Base-by-base conservation (phyloP, 2,888 invertebrate genomes). In the Latheticus oryzae region DNA sequence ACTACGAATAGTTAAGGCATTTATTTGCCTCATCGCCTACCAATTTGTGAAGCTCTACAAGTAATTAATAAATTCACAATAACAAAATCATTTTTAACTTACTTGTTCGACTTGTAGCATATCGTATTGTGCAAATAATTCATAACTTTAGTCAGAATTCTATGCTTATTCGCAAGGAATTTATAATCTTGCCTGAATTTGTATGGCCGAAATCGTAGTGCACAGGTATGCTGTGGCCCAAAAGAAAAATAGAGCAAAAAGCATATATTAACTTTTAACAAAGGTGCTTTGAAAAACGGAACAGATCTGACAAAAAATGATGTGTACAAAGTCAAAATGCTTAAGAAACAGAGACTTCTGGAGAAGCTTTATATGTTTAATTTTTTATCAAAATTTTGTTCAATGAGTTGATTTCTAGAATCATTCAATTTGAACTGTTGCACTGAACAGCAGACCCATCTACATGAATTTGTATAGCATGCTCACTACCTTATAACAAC, bases 1-100 rank as follows among this genome's bases (percentile, higher is more conserved):
- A 42, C 42, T 42, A 40, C 40, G 23, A 40, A 40, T 40, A 40
- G 9, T 40, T 40, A 40, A 40, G 40, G 23, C 40, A 40, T 40
- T 40, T 40, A 40, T 12, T 23, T 23, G 40, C 24, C 40, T 40
- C 40, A 40, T 40, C 40, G 40, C 40, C 40, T 40, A 21, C 40
- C 40, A 40, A 40, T 40, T 40, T 40, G 40, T 40, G 23, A 40
- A 40, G 40, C 40, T 40, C 33, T 33, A 33, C 5, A 33, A 33
- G 33, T 33, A 33, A 33, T 33, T 33, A 33, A 33, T 33, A 33
- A 33, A 33, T 33, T 33, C 33, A 33, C 33, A 33, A 33, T 33
- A 33, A 33, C 33, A 33, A 33, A 33, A 33, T 33, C 33, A 33
- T 13, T 33, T 33, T 33, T 33, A 13, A 33, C 33, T 33, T 33